Base-by-base conservation (phyloP, 1,140 invertebrate genomes). In the Limonius californicus region DNA sequence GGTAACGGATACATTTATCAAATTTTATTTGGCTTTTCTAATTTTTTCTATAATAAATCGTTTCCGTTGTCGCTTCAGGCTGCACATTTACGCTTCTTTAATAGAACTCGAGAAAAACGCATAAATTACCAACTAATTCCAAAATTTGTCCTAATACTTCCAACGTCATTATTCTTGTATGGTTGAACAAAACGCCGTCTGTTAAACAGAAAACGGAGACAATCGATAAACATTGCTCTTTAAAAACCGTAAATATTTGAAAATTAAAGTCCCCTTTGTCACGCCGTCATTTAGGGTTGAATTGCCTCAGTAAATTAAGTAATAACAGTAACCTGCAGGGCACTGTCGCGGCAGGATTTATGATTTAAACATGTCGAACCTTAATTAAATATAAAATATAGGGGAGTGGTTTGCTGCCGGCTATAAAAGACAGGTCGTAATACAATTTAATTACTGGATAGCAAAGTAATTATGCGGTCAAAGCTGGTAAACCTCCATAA, bases 281-380 rank as follows among this genome's bases (percentile, higher is more conserved):
- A 39, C 3, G 23, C 23, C 3, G 9, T 27, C 9, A 27, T 12
- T 39, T 39, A 39, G 7, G 35, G 35, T 6, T 39, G 35, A 39
- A 39, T 14, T 39, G 35, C 8, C n/a, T 12, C 35, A 6, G 35
- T 39, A 39, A 39, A 39, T 39, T 39, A 39, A 39, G 35, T 39
- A 39, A 39, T 39, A 39, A 39, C 35, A 9, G n/a, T 39, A 50
- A 50, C 45, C 45, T 50, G 16, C 3, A 50, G 45, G 45, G 45
- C 19, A 50, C 2, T 50, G 19, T n/a, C 20, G 45, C 45, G n/a
- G 20, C 45, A 50, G 45, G 45, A 50, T 50, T 50, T 50, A 50
- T 50, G 45, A 50, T 50, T 50, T 50, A 50, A 45, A 50, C 45
- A 50, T 50, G 45, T 50, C 45, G 45, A 50, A 50, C 45, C 45